phyloP scores from a whole-genome alignment of 1,140 invertebrate species.

The Drosophila tropicalis region DNA sequence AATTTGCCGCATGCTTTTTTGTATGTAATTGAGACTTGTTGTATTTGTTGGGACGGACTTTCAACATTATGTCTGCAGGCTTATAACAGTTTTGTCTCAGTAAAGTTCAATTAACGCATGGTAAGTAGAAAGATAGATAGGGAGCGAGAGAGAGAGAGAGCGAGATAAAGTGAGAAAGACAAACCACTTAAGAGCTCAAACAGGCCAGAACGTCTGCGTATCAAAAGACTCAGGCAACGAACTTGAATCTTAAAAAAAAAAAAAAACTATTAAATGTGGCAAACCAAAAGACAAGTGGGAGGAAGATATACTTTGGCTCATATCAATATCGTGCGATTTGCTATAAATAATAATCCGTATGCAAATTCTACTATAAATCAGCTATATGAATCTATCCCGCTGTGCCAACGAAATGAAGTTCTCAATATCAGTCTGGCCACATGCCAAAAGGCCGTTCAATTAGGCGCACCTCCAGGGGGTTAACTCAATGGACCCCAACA shows the following conservation, averaged over 20 bases:
- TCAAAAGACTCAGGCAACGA: slow-evolving; percentile 81
- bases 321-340: slow-evolving; percentile 19
- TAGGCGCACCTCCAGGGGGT: slow-evolving; percentile 46
- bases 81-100: slow-evolving; percentile 73
- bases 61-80: slow-evolving; percentile 58
- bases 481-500: slow-evolving; percentile 24
- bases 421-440: slow-evolving; percentile 48
- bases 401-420: slow-evolving; percentile 72
- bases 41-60: slow-evolving; percentile 18
- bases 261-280: background rate
- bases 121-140: slow-evolving; percentile 42
- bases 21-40: slow-evolving; percentile 51
- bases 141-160: background rate
- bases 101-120: slow-evolving; percentile 78
- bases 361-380: slow-evolving; percentile 80
- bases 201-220: slow-evolving; percentile 77
- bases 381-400: slow-evolving; percentile 57
- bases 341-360: slow-evolving; percentile 55
- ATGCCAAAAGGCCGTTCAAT: slow-evolving; percentile 60
- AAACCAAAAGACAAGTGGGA: background rate
- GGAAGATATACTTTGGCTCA: background rate
- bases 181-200: slow-evolving; percentile 73
- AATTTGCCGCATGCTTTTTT: slow-evolving; percentile 36
- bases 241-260: slow-evolving; percentile 39
- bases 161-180: background rate